phyloP scores from a whole-genome alignment of 2,888 invertebrate species.

The Amphipoea lucens region DNA sequence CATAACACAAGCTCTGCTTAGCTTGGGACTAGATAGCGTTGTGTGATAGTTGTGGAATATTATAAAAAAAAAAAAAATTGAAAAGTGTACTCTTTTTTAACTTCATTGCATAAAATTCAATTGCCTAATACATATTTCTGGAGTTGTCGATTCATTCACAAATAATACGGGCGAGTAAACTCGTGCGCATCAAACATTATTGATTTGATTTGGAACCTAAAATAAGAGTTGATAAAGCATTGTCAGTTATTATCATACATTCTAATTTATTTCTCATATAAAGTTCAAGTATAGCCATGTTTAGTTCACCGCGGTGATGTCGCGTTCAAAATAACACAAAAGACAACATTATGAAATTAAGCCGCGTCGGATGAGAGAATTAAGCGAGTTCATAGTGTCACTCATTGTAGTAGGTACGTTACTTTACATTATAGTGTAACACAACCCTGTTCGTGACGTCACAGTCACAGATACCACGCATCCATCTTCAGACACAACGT shows the following conservation, averaged over 20 bases:
- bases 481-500: neutral
- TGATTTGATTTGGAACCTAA: neutral
- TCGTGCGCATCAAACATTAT: no score
- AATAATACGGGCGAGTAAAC: no score
- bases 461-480: neutral
- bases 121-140: no score
- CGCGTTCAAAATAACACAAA: neutral
- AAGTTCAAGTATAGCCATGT: neutral
- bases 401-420: neutral
- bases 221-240: neutral
- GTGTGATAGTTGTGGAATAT: no score
- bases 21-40: no score
- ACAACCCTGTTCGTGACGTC: neutral
- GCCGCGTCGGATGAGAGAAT: neutral
- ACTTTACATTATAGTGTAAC: neutral
- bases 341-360: constrained; percentile 11
- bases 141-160: no score
- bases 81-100: no score
- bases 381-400: constrained; percentile 1
- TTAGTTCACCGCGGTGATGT: neutral
- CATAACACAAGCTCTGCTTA: no score
- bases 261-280: neutral
- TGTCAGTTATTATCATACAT: neutral
- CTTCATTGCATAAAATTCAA: no score
- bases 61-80: no score